Evolutionary conservation across 2,888 invertebrate genomes (phyloP), one percentile per base, ranked within the genome.

Genomic region (Mythimna pallens): DNA sequence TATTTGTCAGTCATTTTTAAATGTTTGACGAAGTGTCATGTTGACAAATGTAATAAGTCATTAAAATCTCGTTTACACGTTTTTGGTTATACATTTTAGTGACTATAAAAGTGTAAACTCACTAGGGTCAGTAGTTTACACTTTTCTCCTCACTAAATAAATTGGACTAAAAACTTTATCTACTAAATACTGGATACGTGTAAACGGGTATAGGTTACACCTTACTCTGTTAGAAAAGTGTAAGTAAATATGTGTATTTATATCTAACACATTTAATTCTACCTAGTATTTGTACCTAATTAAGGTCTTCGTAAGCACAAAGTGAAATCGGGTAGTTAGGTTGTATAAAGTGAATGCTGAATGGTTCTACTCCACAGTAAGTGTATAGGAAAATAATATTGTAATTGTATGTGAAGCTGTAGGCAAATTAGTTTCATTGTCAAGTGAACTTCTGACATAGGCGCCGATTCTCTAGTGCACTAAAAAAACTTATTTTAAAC

Each of bases 361-460:
- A 70, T 66, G 75, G 65, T 69, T 73, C 70, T 64, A 65, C 86
- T 85, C 84, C 84, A 84, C 86, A 85, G 84, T 86, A 79, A 73
- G 64, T 36, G 17, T 73, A 65, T 75, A 84, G 62, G 59, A 62
- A 73, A 79, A 77, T 80, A 65, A 78, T 61, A 25, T 68, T 34
- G 59, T 57, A 70, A 80, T 50, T 61, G 6, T 55, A 55, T 62
- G 58, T 72, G 70, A 55, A 25, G 54, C 59, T 57, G 63, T 84
- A 78, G 75, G 64, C 61, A 62, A 80, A 78, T 63, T 73, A 70
- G 67, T 71, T 50, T 58, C 34, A 50, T 34, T 67, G 17, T 65
- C 52, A 67, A 57, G 3, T 43, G n/a, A n/a, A 17, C 34, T 40
- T 57, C 63, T 63, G 64, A 34, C 30, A 12, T 36, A 36, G 36